Conservation (phyloP, 2,113 vertebrate species). For the Myotis brandtii region DNA sequence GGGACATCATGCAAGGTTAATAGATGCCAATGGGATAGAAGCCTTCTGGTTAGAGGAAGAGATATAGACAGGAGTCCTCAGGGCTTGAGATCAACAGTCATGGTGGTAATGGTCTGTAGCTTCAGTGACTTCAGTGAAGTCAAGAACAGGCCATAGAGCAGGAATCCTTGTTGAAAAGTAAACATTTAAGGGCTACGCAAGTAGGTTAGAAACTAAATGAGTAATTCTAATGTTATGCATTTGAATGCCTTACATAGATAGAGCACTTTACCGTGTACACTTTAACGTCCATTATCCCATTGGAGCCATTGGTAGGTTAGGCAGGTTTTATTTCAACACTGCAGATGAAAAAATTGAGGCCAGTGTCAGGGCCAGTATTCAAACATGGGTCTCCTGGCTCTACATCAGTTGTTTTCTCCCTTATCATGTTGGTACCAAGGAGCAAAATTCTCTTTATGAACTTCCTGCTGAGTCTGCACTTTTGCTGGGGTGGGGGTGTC, state of each 20-base stretch:
- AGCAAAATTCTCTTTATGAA: neutral
- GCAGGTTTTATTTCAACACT: no score
- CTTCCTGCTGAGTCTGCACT: neutral
- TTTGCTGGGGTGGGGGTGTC: neutral
- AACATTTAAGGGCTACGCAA: neutral
- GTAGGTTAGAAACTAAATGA: neutral
- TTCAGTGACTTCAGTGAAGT: neutral
- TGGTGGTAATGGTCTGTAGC: neutral
- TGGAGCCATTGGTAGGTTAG: no score
- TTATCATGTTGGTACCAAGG: no score
- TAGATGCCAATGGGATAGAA: neutral
- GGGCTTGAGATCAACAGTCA: neutral
- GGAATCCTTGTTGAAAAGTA: neutral
- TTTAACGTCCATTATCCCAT: no score
- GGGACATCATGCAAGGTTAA: neutral
- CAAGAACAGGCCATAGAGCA: no score
- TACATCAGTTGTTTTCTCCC: neutral
- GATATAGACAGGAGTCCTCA: neutral
- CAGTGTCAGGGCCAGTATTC: no score
- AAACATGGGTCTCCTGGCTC: no score
- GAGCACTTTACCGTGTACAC: neutral
- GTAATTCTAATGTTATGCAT: neutral
- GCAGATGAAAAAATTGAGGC: no score
- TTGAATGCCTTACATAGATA: neutral
- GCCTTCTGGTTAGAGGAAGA: neutral